phyloP scores from a whole-genome alignment of 37 sponge, comb jelly and placozoan species.

The Oopsacas minuta region DNA sequence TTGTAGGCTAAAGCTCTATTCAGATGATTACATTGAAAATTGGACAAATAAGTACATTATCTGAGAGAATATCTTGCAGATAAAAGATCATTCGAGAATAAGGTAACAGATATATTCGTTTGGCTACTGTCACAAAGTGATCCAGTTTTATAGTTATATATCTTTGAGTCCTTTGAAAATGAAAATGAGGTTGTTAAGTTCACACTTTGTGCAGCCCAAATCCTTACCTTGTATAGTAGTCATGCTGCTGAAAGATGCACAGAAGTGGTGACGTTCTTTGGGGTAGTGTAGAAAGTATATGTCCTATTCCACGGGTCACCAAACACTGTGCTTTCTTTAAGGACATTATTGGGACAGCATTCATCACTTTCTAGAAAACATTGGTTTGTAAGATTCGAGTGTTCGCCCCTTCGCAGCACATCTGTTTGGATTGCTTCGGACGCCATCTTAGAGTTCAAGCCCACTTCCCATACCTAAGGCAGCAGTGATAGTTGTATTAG shows the following conservation, averaged over 20 bases:
- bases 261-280: constrained; percentile 12
- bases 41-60: no score
- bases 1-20: no score
- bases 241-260: neutral
- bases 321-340: constrained; percentile 11
- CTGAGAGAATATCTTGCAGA: no score
- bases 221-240: constrained; percentile 5
- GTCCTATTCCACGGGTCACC: constrained; percentile 18
- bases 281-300: neutral
- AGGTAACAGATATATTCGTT: no score
- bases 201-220: constrained; percentile 1
- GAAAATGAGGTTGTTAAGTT: neutral
- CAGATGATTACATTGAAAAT: no score
- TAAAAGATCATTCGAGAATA: no score
- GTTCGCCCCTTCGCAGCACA: constrained; percentile 18
- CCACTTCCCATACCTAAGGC: neutral
- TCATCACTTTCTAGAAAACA: constrained; percentile 1
- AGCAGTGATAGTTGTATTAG: neutral
- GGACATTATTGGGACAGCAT: constrained; percentile 14
- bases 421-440: constrained; percentile 10
- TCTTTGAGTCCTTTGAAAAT: no score
- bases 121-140: no score
- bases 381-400: constrained; percentile 16
- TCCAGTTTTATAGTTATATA: no score
- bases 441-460: constrained; percentile 4